Conservation (phyloP, 64 coral and sea anemone genomes). For the Porites australiensis region DNA sequence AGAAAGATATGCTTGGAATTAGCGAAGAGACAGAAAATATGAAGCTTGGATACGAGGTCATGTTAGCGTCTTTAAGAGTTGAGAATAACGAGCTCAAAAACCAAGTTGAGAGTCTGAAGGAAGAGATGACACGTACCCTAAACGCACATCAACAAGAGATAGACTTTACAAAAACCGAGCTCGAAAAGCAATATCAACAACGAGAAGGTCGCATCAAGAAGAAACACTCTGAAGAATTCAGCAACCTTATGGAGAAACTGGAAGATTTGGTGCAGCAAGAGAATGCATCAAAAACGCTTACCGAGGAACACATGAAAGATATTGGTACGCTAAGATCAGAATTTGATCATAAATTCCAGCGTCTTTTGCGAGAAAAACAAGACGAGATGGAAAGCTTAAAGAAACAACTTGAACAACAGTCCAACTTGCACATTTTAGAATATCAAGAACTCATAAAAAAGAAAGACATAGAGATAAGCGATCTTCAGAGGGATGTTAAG, state of each 20-base stretch:
- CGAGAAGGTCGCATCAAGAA: constrained; percentile 74
- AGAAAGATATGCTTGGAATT: background rate
- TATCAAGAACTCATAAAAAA: constrained; percentile 62
- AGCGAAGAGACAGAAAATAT: constrained; percentile 11
- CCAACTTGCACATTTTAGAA: constrained; percentile 45
- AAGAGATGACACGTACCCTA: constrained; percentile 58
- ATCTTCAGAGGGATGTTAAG: constrained; percentile 61
- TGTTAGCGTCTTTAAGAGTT: constrained; percentile 77
- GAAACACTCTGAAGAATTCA: constrained; percentile 80
- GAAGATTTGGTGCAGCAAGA: constrained; percentile 81
- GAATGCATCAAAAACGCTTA: constrained; percentile 83
- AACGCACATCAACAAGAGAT: constrained; percentile 74
- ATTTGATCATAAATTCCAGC: constrained; percentile 81
- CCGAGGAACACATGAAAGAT: constrained; percentile 86
- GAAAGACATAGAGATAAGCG: constrained; percentile 73
- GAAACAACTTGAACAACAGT: constrained; percentile 68
- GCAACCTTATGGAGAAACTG: constrained; percentile 76
- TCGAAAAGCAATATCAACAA: constrained; percentile 71
- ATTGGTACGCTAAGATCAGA: constrained; percentile 72
- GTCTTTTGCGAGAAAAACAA: constrained; percentile 78
- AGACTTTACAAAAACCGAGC: constrained; percentile 65
- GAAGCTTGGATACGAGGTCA: constrained; percentile 33
- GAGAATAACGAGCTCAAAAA: constrained; percentile 82
- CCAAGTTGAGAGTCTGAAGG: constrained; percentile 71
- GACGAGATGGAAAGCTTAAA: constrained; percentile 71